Evolutionary conservation across 30 jellyfish, hydroid and myxozoan species (phyloP), one percentile per base, ranked within the genome.

Genomic region (Catostylus mosaicus): DNA sequence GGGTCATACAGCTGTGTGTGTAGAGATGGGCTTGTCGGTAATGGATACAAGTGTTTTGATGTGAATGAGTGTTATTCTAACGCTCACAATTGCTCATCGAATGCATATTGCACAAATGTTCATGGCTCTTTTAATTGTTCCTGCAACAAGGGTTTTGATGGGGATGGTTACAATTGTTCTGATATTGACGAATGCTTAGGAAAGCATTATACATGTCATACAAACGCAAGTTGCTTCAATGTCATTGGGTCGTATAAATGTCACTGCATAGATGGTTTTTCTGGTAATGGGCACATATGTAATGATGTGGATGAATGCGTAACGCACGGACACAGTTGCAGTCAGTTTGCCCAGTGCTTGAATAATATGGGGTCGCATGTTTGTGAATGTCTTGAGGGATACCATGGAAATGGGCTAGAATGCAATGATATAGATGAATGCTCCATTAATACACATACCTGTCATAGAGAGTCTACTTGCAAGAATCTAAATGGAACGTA

Each of bases 391-490:
- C 23, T 43, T 26, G 22, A 57, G 10, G 97, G 97, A 20, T 89
- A 29, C 50, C 22, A 7, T 26, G 97, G 97, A 0, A 38, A 89
- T 61, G 97, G 97, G 22, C 3, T 37, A 8, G 34, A 33, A 0
- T 89, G 97, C 74, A 67, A 19, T 64, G 95, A 89, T 34, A 45
- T 80, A 8, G 71, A 89, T 73, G 97, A 89, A 62, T 89, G 97
- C 50, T 22, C 33, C 1, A 31, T 19, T 8, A 47, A 29, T 14
- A 47, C 47, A 9, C 82, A 85, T 31, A 75, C 74, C 37, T 85
- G 96, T 51, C 67, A 73, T 46, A 1, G 14, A 14, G 12, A 74
- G 1, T 89, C 90, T 6, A 7, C 19, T 16, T 85, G 96, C 60
- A 62, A 8, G 12, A 75, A 85, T 20, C 8, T 30, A 12, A 26